Conservation (phyloP, 2,888 invertebrate genomes). For the Chironomus tentans region DNA sequence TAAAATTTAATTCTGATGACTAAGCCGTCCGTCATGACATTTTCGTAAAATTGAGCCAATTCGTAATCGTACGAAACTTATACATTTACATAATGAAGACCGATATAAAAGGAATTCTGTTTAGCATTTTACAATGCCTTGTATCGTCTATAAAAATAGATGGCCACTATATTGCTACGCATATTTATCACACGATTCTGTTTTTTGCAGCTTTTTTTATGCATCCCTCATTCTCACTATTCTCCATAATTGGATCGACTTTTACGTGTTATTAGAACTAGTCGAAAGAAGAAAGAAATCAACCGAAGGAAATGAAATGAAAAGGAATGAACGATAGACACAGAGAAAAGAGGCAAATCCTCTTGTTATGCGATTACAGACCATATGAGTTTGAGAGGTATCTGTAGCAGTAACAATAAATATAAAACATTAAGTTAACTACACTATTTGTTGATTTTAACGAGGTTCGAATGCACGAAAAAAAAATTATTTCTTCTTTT, state of each 20-base stretch:
- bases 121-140: neutral
- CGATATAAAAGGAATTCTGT: neutral
- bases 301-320: neutral
- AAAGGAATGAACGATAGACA: neutral
- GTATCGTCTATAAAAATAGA: neutral
- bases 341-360: constrained; percentile 2
- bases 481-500: constrained; percentile 4
- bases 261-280: constrained; percentile 17
- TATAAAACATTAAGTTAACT: neutral
- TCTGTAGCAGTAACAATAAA: neutral
- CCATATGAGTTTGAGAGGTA: neutral
- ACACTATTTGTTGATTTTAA: constrained; percentile 22
- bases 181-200: neutral
- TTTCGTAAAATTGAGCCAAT: too few species aligned
- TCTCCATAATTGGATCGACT: constrained; percentile 15
- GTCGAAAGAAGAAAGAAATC: neutral
- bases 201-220: neutral
- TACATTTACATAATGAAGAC: neutral
- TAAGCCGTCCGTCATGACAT: too few species aligned
- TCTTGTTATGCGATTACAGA: constrained; percentile 17
- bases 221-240: neutral
- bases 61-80: neutral
- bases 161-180: neutral
- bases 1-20: too few species aligned
- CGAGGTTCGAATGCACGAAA: constrained; percentile 23